Conservation (phyloP, 1,140 invertebrate genomes). For the Achroia grisella region DNA sequence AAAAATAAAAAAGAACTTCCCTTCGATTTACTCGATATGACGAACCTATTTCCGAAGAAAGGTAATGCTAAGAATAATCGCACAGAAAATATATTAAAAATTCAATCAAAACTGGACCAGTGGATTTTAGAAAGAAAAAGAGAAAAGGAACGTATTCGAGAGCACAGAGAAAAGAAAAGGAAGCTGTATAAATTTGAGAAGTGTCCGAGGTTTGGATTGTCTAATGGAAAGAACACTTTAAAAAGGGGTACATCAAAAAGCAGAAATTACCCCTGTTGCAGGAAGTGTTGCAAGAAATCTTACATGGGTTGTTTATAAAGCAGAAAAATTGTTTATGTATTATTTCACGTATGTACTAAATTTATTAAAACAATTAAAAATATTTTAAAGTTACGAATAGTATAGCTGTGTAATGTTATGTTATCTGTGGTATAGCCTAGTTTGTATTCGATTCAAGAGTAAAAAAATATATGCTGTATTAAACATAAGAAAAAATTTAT, state of each 20-base stretch:
- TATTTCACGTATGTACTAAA: too few species aligned
- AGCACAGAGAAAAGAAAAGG: constrained; percentile 16
- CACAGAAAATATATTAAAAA: constrained; percentile 11
- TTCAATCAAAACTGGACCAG: constrained; percentile 32
- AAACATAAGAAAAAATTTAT: too few species aligned
- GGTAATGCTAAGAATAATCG: constrained; percentile 9
- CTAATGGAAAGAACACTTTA: constrained; percentile 7
- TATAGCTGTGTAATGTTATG: too few species aligned
- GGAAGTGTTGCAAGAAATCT: constrained; percentile 53
- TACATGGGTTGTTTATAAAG: constrained; percentile 48
- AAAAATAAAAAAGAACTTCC: constrained; percentile 5
- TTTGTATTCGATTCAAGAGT: too few species aligned
- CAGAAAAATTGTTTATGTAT: too few species aligned
- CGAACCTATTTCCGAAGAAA: constrained; percentile 12
- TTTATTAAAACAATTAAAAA: too few species aligned
- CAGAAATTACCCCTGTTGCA: constrained; percentile 35
- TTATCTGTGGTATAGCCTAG: too few species aligned
- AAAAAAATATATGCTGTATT: too few species aligned
- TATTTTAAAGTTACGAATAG: too few species aligned
- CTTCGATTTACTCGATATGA: neutral
- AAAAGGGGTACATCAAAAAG: constrained; percentile 6
- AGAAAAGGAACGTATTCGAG: constrained; percentile 23
- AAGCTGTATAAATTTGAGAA: constrained; percentile 19
- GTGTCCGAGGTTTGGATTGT: constrained; percentile 24
- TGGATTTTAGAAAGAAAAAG: constrained; percentile 33